A percentile compares a stretch with the other conserved stretches of the same genome.
Conservation (phyloP, 2,113 vertebrate species). For the Galeopterus variegatus region DNA sequence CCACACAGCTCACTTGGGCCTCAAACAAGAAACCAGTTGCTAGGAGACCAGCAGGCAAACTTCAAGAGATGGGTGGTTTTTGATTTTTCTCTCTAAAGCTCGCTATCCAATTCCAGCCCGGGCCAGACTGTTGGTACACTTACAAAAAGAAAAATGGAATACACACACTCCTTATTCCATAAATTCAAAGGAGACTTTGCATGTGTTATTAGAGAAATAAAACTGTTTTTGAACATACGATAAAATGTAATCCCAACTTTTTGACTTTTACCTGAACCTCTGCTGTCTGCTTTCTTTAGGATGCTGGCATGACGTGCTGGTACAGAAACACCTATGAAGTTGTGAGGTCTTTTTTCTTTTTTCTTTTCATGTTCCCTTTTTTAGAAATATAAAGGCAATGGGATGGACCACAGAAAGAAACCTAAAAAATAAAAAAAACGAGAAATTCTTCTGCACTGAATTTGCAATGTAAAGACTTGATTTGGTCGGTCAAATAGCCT, state of each 20-base stretch:
- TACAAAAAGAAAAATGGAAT: constrained; percentile 29
- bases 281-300: neutral
- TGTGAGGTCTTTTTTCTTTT: neutral
- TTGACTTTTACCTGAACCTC: neutral
- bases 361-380: constrained; percentile 56
- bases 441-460: neutral
- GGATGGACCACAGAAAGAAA: constrained; percentile 5
- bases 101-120: neutral
- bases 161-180: neutral
- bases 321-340: neutral
- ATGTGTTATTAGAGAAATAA: neutral
- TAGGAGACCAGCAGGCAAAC: constrained; percentile 45
- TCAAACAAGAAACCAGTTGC: neutral
- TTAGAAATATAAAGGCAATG: neutral
- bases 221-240: neutral
- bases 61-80: neutral
- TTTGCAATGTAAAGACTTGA: neutral
- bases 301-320: neutral
- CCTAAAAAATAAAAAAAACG: neutral
- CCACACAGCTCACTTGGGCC: neutral
- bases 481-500: neutral
- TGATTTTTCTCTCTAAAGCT: constrained; percentile 5
- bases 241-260: neutral
- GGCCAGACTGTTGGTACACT: neutral
- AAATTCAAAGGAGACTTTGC: neutral